These are phyloP conservation scores for Lycophotia porphyrea DNA, from an alignment of 2,888 invertebrate genomes.

Conservation along the genomic window DNA sequence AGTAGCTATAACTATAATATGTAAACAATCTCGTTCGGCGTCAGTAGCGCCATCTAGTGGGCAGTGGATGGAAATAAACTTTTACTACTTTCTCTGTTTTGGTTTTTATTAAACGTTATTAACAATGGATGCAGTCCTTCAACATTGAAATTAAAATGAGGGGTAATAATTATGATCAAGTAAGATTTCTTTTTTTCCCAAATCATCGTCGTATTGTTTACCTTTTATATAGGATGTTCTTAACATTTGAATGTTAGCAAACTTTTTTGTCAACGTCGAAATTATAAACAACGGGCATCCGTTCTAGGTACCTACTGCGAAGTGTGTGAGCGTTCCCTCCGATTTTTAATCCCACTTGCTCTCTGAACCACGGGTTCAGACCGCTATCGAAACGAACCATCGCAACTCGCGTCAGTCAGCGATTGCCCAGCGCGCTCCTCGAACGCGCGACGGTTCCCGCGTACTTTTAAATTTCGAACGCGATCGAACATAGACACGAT, in stretches of 20 bases:
- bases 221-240: conserved; percentile 1
- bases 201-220: conserved; percentile 18
- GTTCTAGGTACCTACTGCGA: conserved; percentile 45
- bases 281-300: conserved; percentile 75
- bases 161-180: neutral
- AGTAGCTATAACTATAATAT: conserved; percentile 47
- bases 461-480: conserved; percentile 71
- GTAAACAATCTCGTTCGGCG: neutral
- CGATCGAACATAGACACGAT: conserved; percentile 76
- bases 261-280: conserved; percentile 54
- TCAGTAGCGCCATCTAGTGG: conserved; percentile 53
- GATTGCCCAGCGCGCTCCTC: conserved; percentile 72
- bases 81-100: conserved; percentile 10
- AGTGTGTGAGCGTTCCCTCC: conserved; percentile 69
- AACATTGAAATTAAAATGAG: neutral
- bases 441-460: conserved; percentile 74
- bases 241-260: conserved; percentile 32
- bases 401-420: conserved; percentile 72
- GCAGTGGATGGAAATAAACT: conserved; percentile 29
- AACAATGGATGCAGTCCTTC: too few species aligned
- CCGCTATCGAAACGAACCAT: conserved; percentile 49
- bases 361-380: conserved; percentile 60
- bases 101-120: too few species aligned
- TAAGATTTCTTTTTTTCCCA: neutral
- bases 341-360: conserved; percentile 69